phyloP scores from a whole-genome alignment of 2,888 invertebrate genomes.

The Athetis lepigone region DNA sequence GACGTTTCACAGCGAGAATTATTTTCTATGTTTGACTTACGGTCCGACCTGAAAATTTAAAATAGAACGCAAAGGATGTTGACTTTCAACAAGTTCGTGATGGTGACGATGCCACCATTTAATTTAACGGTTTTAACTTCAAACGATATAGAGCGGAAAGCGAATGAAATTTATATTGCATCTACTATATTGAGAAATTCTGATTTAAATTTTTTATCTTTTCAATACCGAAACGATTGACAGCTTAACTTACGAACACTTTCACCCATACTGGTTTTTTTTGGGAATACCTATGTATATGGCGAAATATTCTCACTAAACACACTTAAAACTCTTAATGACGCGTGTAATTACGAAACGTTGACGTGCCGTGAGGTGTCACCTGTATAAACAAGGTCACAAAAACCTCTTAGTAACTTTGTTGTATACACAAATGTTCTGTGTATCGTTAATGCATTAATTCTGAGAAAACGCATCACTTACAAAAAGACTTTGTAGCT shows the following conservation, averaged over 20 bases:
- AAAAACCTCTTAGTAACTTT: slow-evolving; percentile 41
- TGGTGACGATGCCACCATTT: slow-evolving; percentile 2
- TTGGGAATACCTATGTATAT: too few relatives aligned
- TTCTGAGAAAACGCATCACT: slow-evolving; percentile 42
- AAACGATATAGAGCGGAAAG: slow-evolving; percentile 13
- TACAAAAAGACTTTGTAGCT: slow-evolving; percentile 31
- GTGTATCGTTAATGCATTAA: neutral
- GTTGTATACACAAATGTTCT: slow-evolving; percentile 26
- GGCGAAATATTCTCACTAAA: slow-evolving; percentile 43
- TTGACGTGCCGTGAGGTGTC: slow-evolving; percentile 55
- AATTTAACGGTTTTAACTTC: slow-evolving; percentile 5
- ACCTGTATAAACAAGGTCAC: slow-evolving; percentile 61
- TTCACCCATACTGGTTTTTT: slow-evolving; percentile 32
- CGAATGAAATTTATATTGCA: neutral
- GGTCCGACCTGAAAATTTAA: slow-evolving; percentile 8
- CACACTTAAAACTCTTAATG: slow-evolving; percentile 35
- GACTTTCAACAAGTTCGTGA: slow-evolving; percentile 20
- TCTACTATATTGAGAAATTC: neutral
- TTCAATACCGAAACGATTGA: slow-evolving; percentile 3
- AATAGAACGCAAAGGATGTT: slow-evolving; percentile 36
- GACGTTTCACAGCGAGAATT: slow-evolving; percentile 46
- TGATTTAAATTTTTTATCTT: neutral
- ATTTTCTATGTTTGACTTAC: slow-evolving; percentile 45
- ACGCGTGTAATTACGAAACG: slow-evolving; percentile 58
- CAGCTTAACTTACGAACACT: slow-evolving; percentile 19